Evolutionary conservation across 2,888 invertebrate species (phyloP).

Genomic region (Amblyjoppa fuscipennis): DNA sequence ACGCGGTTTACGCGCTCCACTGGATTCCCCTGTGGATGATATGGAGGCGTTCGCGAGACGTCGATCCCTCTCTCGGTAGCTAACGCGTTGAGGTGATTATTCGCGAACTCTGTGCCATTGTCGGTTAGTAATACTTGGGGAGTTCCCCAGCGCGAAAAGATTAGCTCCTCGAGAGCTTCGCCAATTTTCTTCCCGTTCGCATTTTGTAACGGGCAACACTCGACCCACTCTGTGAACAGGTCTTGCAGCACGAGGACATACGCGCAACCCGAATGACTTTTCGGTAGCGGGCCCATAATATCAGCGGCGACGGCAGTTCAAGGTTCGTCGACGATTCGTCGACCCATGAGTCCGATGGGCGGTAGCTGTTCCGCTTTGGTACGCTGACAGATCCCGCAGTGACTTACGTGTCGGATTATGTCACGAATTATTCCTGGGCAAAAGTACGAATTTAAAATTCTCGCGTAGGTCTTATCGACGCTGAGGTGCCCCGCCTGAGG

Average conservation of each 20-base stretch:
- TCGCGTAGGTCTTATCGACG: slow-evolving; percentile 62
- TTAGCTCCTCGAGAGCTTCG: slow-evolving; percentile 60
- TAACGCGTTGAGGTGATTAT: slow-evolving; percentile 39
- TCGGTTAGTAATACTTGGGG: slow-evolving; percentile 68
- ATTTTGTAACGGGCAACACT: slow-evolving; percentile 59
- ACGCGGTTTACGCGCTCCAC: slow-evolving; percentile 72
- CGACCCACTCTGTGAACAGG: slow-evolving; percentile 68
- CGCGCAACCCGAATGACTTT: slow-evolving; percentile 27
- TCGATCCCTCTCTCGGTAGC: slow-evolving; percentile 40
- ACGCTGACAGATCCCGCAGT: slow-evolving; percentile 62
- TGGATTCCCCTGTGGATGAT: slow-evolving; percentile 57
- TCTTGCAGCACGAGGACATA: slow-evolving; percentile 71
- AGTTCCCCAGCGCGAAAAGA: slow-evolving; percentile 67
- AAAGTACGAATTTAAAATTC: slow-evolving; percentile 60
- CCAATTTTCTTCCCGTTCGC: slow-evolving; percentile 61
- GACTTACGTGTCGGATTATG: slow-evolving; percentile 50
- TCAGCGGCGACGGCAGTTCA: no score
- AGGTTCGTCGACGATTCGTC: no score
- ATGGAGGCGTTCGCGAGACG: slow-evolving; percentile 69
- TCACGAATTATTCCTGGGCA: slow-evolving; percentile 70
- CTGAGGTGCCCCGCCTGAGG: slow-evolving; percentile 65
- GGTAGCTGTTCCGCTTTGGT: not conserved
- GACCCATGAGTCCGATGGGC: no score
- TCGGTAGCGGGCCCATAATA: slow-evolving; percentile 56
- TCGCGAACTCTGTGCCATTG: slow-evolving; percentile 70